These are phyloP conservation scores for Spheniscus humboldti DNA, from an alignment of 2,797 vertebrate species.

Conservation along the genomic window DNA sequence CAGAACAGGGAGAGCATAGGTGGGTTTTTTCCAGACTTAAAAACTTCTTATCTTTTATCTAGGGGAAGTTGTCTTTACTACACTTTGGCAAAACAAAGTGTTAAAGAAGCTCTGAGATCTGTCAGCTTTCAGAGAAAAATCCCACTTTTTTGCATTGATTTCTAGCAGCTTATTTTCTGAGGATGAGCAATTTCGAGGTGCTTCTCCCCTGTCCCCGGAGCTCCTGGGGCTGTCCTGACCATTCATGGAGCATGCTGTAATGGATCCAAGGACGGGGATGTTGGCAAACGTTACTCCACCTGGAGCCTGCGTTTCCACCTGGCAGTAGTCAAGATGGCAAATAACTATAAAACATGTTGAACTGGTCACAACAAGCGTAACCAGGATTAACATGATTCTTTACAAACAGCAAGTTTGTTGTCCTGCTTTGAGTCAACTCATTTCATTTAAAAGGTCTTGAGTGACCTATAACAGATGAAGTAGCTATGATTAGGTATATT, in stretches of 20 bases:
- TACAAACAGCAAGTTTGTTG: not conserved
- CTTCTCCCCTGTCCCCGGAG: not conserved
- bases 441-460: not conserved
- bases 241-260: accelerated
- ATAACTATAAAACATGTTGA: not conserved
- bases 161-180: not conserved
- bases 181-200: not conserved
- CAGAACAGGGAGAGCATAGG: not conserved
- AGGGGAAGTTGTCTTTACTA: not conserved
- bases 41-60: not conserved
- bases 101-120: not conserved
- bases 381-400: not conserved
- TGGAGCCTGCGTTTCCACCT: not conserved
- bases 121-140: not conserved
- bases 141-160: not conserved
- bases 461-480: not conserved
- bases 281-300: not conserved
- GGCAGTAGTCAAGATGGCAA: not conserved
- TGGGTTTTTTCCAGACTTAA: not conserved
- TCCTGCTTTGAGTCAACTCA: not conserved
- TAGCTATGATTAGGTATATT: not conserved
- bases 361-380: constrained; percentile 1
- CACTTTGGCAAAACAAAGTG: not conserved
- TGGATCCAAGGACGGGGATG: not conserved
- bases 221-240: not conserved